Conservation (phyloP, 2,797 vertebrate genomes). For the Kryptolebias ocellatus region DNA sequence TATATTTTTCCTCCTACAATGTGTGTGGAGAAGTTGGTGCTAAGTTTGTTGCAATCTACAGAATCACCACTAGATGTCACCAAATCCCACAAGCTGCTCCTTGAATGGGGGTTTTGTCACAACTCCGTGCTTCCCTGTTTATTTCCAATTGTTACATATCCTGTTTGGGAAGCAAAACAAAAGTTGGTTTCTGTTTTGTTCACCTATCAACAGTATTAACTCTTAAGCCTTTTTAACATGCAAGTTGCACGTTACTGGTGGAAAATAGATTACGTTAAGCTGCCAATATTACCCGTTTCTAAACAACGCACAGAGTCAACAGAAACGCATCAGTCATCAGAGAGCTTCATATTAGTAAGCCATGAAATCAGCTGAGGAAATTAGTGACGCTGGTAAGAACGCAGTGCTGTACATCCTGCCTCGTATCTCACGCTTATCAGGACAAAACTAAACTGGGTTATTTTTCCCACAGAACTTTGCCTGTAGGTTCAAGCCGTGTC, state of each 20-base stretch:
- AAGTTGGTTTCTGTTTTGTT: too few species aligned
- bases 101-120: background rate
- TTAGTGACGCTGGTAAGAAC: too few species aligned
- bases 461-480: constrained; percentile 14
- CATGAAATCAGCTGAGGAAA: too few species aligned
- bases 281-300: too few species aligned
- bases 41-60: background rate
- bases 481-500: constrained; percentile 10
- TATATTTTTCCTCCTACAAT: background rate
- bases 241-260: too few species aligned
- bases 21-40: background rate
- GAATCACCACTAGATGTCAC: background rate
- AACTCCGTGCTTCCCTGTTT: background rate
- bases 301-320: too few species aligned
- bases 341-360: too few species aligned
- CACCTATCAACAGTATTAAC: too few species aligned
- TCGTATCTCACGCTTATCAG: background rate
- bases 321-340: too few species aligned
- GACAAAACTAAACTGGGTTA: background rate
- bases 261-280: too few species aligned
- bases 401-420: too few species aligned
- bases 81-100: background rate
- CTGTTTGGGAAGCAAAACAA: too few species aligned
- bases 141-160: background rate
- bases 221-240: background rate